Conservation (phyloP, 1,140 invertebrate species). For the Ruditapes philippinarum region DNA sequence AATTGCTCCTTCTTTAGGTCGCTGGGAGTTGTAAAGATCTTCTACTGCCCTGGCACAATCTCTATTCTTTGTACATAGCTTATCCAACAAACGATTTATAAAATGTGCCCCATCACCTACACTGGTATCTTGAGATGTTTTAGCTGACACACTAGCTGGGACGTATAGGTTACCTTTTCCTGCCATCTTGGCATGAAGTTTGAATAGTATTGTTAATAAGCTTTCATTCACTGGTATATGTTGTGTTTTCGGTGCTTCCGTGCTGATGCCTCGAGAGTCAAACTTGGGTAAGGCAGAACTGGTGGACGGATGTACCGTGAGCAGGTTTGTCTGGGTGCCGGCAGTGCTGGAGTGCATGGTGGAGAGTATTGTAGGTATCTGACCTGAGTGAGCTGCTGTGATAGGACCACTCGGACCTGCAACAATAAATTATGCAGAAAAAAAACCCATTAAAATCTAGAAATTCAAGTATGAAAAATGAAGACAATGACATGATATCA, state of each 20-base stretch:
- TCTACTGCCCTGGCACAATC: constrained; percentile 90
- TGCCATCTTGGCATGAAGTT: constrained; percentile 96
- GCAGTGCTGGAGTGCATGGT: constrained; percentile 40
- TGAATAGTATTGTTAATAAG: constrained; percentile 96
- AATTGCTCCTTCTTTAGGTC: constrained; percentile 69
- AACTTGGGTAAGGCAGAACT: constrained; percentile 75
- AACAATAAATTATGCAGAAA: no score
- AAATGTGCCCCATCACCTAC: constrained; percentile 96
- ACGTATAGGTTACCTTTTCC: constrained; percentile 91
- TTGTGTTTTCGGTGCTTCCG: constrained; percentile 68
- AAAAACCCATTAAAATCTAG: no score
- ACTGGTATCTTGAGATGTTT: constrained; percentile 52
- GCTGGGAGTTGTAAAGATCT: constrained; percentile 67
- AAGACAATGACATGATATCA: no score
- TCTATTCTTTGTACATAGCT: constrained; percentile 75
- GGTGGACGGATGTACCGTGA: constrained; percentile 65
- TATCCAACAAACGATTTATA: constrained; percentile 91
- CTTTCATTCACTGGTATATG: constrained; percentile 91
- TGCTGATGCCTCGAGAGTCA: constrained; percentile 77
- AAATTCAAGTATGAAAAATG: no score
- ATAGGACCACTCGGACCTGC: constrained; percentile 80
- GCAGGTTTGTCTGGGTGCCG: constrained; percentile 52
- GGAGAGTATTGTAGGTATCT: constrained; percentile 72
- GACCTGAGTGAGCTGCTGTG: constrained; percentile 79
- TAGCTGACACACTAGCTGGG: constrained; percentile 72